Evolutionary conservation across 2,888 invertebrate species (phyloP), one percentile per base, ranked within the genome.

Genomic region (Nesidiocoris tenuis): DNA sequence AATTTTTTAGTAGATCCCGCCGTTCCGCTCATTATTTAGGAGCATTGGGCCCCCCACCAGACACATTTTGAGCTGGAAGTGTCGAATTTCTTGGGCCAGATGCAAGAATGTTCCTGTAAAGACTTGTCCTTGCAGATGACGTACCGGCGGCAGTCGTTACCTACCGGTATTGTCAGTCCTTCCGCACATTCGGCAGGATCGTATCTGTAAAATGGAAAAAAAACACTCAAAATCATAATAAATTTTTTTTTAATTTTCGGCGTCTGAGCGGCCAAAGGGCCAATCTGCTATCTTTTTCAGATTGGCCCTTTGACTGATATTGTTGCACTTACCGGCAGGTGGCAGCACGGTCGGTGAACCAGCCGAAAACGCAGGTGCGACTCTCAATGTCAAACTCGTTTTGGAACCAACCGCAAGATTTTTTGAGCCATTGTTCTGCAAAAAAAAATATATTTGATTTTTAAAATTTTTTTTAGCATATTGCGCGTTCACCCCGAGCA

Each of bases 41-140:
- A 18, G 25, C 67, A 67, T 17, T 54, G 18, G 1, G 19, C 67
- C 1, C 67, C 67, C 67, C 55, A 67, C 67, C 55, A 67, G 67
- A 67, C 67, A 22, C 67, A 67, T 17, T 21, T 54, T 9, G 55
- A 67, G 1, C 22, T 16, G 5, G 2, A 9, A 2, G 1, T 2
- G 25, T 67, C 67, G 56, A 67, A 67, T 56, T 67, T 67, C 67
- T 19, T 56, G 9, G 56, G 67, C 67, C 67, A 67, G 0, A 56
- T 1, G 21, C 67, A 67, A 3, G 67, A 21, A 12, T 2, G 1
- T 56, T 67, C 24, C 2, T 67, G 67, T 21, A n/a, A 9, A 1
- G 54, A 2, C 16, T 21, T 9, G 22, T 56, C 16, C 9, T 17
- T 56, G 22, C 67, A 67, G 21, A 56, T 67, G 18, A 55, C 9